These are phyloP conservation scores for Bubalus kerabau DNA, from an alignment of 2,113 vertebrate genomes.

Conservation along the genomic window DNA sequence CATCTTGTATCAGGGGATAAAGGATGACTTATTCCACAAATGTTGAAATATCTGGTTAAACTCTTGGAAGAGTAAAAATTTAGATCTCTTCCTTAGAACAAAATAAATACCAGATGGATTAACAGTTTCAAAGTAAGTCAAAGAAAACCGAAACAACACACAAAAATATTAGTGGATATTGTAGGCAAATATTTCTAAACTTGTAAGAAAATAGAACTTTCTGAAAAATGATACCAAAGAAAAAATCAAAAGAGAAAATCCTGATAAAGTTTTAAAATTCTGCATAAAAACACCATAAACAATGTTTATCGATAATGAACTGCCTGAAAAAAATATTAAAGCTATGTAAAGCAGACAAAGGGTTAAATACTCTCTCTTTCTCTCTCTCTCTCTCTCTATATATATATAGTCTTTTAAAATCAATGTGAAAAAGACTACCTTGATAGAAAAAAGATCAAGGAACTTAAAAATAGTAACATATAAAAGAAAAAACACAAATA, in stretches of 20 bases:
- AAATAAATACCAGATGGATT: not conserved
- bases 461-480: not conserved
- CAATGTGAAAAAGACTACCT: not conserved
- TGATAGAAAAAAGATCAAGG: not conserved
- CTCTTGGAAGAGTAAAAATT: not conserved
- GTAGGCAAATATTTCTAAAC: not conserved
- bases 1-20: conserved; percentile 17
- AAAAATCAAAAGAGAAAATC: conserved; percentile 11
- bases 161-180: not conserved
- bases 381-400: not conserved
- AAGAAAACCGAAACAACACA: conserved; percentile 11
- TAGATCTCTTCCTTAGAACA: not conserved
- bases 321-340: not conserved
- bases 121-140: conserved; percentile 1
- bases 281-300: not conserved
- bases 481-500: not conserved
- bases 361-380: not conserved
- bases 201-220: not conserved
- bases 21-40: not conserved
- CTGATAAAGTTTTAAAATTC: not conserved
- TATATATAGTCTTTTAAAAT: not conserved
- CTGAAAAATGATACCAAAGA: not conserved
- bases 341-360: not conserved
- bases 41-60: not conserved
- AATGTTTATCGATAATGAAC: not conserved